Conservation (phyloP, 2,888 invertebrate genomes). For the Matsumyia berberina region DNA sequence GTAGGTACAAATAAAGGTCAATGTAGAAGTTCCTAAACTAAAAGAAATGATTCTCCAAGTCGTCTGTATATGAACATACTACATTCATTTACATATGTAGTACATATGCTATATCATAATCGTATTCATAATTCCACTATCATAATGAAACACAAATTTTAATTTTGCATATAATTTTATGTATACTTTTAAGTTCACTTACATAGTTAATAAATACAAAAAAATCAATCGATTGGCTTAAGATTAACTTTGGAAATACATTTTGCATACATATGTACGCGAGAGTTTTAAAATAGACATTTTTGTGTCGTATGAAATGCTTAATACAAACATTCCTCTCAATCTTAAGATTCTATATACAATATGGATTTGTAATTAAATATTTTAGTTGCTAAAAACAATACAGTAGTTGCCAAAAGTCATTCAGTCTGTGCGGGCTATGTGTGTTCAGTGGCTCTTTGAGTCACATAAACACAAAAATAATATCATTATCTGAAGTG, state of each 20-base stretch:
- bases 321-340: background rate
- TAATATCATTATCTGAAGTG: background rate
- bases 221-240: background rate
- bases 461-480: background rate
- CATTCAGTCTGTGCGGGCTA: constrained; percentile 34
- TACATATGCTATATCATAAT: too few relatives aligned
- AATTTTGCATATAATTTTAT: background rate
- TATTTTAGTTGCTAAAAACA: constrained; percentile 21
- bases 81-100: too few relatives aligned
- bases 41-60: too few relatives aligned
- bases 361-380: background rate
- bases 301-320: background rate
- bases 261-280: background rate
- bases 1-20: too few relatives aligned
- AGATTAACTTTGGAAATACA: constrained; percentile 16
- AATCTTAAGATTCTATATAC: background rate
- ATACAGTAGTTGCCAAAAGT: constrained; percentile 52
- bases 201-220: constrained; percentile 12
- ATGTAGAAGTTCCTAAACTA: too few relatives aligned
- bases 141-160: background rate
- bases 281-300: background rate
- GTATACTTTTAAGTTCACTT: background rate
- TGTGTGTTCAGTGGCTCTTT: background rate
- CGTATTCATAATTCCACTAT: background rate
- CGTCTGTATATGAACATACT: too few relatives aligned